Evolutionary conservation across 2,888 invertebrate genomes (phyloP).

Genomic region (Incurvaria masculella): DNA sequence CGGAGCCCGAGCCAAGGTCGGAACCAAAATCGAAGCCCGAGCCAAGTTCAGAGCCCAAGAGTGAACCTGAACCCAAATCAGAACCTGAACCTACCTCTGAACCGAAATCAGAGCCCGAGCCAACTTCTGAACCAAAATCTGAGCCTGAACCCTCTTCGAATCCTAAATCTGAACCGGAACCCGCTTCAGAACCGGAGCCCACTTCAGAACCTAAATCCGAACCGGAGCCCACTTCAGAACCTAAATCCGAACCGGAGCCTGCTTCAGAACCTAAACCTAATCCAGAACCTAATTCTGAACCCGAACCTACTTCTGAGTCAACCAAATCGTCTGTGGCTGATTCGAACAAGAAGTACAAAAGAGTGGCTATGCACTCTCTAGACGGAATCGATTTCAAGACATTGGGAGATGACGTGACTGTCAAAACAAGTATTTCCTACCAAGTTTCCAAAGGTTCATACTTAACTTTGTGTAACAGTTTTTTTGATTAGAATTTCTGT

Average conservation of each 20-base stretch:
- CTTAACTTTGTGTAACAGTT: too few relatives aligned
- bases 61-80: conserved; percentile 40
- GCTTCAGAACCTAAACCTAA: conserved; percentile 27
- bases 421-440: conserved; percentile 77
- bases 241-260: conserved; percentile 34
- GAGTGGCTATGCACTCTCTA: conserved; percentile 50
- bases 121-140: conserved; percentile 23
- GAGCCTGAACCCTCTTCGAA: conserved; percentile 39
- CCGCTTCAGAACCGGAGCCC: conserved; percentile 39
- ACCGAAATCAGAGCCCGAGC: conserved; percentile 28
- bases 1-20: conserved; percentile 32
- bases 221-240: conserved; percentile 32
- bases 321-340: conserved; percentile 21
- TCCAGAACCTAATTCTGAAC: conserved; percentile 21
- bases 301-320: conserved; percentile 16
- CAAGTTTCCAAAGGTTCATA: conserved; percentile 69
- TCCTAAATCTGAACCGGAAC: conserved; percentile 36
- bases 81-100: conserved; percentile 35
- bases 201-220: conserved; percentile 27
- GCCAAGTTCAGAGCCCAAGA: conserved; percentile 38
- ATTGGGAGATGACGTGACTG: conserved; percentile 62
- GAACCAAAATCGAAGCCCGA: conserved; percentile 26
- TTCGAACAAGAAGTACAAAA: conserved; percentile 49
- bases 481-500: background rate
- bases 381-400: conserved; percentile 47